phyloP scores from a whole-genome alignment of 2,113 vertebrate species.

The Coryphaenoides rupestris region DNA sequence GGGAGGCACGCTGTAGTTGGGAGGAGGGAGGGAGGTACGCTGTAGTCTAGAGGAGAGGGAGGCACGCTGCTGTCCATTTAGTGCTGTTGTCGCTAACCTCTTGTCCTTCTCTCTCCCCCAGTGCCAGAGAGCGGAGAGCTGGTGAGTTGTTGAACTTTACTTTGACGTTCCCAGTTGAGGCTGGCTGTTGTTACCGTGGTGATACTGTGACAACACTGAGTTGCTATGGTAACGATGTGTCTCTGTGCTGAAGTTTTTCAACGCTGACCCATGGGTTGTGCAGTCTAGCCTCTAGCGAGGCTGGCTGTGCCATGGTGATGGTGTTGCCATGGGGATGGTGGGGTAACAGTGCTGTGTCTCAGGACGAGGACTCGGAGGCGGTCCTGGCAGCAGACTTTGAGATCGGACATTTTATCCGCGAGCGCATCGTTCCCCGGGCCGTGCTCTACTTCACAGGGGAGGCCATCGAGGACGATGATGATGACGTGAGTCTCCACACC shows the following conservation, averaged over 20 bases:
- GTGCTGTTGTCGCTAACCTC: slow-evolving; percentile 16
- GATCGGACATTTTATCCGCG: slow-evolving; percentile 98
- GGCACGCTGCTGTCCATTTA: no score
- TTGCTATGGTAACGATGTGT: no score
- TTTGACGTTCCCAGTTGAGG: neutral
- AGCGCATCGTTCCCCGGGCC: slow-evolving; percentile 93
- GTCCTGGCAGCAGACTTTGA: slow-evolving; percentile 96
- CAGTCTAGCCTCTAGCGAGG: no score
- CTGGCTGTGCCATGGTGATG: no score
- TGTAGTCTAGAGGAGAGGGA: no score
- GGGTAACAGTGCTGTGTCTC: neutral
- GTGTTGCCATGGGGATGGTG: neutral
- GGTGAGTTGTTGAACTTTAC: slow-evolving; percentile 72
- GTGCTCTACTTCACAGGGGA: slow-evolving; percentile 98
- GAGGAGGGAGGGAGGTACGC: no score
- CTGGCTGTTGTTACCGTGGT: no score
- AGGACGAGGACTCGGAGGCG: slow-evolving; percentile 97
- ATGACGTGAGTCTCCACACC: slow-evolving; percentile 78
- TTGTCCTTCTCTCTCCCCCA: slow-evolving; percentile 50
- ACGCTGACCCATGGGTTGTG: no score
- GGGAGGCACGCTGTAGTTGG: no score
- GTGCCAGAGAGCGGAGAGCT: slow-evolving; percentile 93
- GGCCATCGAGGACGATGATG: slow-evolving; percentile 97
- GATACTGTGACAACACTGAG: no score
- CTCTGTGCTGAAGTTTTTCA: no score